These are phyloP conservation scores for Phymastichus coffea DNA, from an alignment of 1,140 invertebrate species.

Conservation along the genomic window DNA sequence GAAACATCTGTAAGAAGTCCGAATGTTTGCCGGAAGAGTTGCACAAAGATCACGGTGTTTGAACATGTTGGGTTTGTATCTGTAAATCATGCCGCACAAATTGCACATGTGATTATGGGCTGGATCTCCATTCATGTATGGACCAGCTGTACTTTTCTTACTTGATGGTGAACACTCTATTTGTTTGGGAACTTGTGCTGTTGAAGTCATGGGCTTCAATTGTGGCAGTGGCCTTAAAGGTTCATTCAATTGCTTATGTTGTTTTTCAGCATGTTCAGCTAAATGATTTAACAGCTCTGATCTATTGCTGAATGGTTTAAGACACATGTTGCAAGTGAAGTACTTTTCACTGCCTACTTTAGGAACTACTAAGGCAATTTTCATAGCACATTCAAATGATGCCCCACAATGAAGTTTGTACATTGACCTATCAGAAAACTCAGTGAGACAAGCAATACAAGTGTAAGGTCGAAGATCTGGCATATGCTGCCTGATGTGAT, in stretches of 20 bases:
- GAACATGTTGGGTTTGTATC: constrained; percentile 46
- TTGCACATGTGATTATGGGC: constrained; percentile 48
- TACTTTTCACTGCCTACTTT: constrained; percentile 49
- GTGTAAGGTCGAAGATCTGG: constrained; percentile 49
- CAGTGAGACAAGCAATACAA: constrained; percentile 51
- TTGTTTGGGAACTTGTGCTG: background rate
- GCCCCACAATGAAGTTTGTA: constrained; percentile 50
- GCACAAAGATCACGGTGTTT: constrained; percentile 45
- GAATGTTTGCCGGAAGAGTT: constrained; percentile 32
- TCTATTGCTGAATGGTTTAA: constrained; percentile 42
- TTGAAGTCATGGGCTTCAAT: constrained; percentile 32
- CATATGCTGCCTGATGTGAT: constrained; percentile 52
- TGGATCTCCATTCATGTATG: constrained; percentile 50
- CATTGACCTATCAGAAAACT: constrained; percentile 47
- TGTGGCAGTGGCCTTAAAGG: constrained; percentile 33
- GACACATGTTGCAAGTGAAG: constrained; percentile 55
- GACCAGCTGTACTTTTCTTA: constrained; percentile 22
- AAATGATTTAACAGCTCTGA: constrained; percentile 47
- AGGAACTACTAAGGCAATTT: constrained; percentile 50
- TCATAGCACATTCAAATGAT: constrained; percentile 54
- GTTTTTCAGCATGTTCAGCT: constrained; percentile 44
- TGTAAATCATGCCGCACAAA: constrained; percentile 54
- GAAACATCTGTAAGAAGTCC: constrained; percentile 45
- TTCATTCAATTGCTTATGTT: constrained; percentile 38
- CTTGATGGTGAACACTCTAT: background rate